Evolutionary conservation across 1,140 invertebrate genomes (phyloP).

Genomic region (Drosophila hydei): DNA sequence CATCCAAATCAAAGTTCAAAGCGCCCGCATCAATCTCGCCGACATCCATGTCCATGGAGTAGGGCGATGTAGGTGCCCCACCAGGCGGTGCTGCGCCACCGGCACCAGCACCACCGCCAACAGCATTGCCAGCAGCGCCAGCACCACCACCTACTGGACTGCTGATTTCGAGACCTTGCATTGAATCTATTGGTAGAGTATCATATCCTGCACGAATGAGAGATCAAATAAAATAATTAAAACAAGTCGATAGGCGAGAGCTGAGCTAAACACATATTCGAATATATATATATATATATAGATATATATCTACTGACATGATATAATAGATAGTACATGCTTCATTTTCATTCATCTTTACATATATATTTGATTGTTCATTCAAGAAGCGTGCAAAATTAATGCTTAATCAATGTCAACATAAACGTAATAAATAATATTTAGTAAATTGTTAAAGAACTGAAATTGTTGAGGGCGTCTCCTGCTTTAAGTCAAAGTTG

Average conservation of each 20-base stretch:
- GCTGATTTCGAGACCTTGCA: constrained; percentile 96
- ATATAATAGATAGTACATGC: background rate
- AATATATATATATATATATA: background rate
- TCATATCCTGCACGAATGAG: constrained; percentile 90
- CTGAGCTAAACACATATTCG: background rate
- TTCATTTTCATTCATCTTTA: background rate
- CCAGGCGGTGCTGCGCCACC: constrained; percentile 87
- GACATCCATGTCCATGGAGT: constrained; percentile 94
- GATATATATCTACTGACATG: background rate
- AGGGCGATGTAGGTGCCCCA: constrained; percentile 85
- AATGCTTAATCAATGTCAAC: constrained; percentile 1
- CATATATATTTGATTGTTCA: background rate
- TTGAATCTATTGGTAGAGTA: constrained; percentile 97
- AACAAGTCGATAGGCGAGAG: no score
- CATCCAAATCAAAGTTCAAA: constrained; percentile 93
- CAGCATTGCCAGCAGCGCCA: constrained; percentile 57
- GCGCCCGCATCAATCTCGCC: constrained; percentile 89
- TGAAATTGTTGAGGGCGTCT: background rate
- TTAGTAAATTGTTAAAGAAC: background rate
- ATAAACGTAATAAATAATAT: background rate
- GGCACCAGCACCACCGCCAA: constrained; percentile 84
- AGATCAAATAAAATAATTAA: background rate
- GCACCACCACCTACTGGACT: constrained; percentile 85
- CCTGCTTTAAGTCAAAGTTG: background rate
- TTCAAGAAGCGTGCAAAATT: background rate